phyloP scores from a whole-genome alignment of 2,113 vertebrate genomes.

The Scomber colias region DNA sequence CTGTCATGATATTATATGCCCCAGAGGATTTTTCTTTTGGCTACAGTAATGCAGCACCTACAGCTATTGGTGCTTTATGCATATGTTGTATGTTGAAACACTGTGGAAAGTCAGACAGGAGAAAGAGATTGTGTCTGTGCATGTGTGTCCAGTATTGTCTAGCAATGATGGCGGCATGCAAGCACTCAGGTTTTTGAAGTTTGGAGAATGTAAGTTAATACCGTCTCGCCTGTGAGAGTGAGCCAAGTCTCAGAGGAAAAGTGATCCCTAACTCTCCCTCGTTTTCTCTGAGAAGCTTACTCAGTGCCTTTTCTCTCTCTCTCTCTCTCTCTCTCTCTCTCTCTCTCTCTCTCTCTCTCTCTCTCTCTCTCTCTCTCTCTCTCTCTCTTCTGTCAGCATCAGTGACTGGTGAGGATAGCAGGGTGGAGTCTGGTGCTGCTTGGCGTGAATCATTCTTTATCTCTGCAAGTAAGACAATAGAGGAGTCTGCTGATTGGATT shows the following conservation, averaged over 20 bases:
- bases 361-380: neutral
- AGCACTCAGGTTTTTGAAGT: constrained; percentile 41
- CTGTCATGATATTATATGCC: constrained; percentile 51
- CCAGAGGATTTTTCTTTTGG: constrained; percentile 48
- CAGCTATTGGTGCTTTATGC: neutral
- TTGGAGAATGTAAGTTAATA: constrained; percentile 50
- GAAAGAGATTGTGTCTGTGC: constrained; percentile 38
- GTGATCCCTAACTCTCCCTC: constrained; percentile 44
- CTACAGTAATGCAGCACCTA: constrained; percentile 30
- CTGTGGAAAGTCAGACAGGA: constrained; percentile 13
- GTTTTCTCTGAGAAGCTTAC: constrained; percentile 42
- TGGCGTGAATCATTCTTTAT: constrained; percentile 41
- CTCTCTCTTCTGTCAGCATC: constrained; percentile 48
- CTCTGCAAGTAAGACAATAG: constrained; percentile 29
- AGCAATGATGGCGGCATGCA: constrained; percentile 28
- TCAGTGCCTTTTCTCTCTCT: neutral
- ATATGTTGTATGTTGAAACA: constrained; percentile 8
- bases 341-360: too few species aligned
- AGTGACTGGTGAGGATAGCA: constrained; percentile 17
- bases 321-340: too few species aligned
- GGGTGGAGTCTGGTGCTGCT: constrained; percentile 52
- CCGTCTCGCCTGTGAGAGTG: constrained; percentile 24
- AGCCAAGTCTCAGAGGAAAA: constrained; percentile 47
- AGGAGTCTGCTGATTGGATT: constrained; percentile 22
- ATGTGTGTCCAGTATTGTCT: constrained; percentile 36